Base-by-base conservation (phyloP, 1,140 invertebrate genomes). In the Ganaspis sp. region DNA sequence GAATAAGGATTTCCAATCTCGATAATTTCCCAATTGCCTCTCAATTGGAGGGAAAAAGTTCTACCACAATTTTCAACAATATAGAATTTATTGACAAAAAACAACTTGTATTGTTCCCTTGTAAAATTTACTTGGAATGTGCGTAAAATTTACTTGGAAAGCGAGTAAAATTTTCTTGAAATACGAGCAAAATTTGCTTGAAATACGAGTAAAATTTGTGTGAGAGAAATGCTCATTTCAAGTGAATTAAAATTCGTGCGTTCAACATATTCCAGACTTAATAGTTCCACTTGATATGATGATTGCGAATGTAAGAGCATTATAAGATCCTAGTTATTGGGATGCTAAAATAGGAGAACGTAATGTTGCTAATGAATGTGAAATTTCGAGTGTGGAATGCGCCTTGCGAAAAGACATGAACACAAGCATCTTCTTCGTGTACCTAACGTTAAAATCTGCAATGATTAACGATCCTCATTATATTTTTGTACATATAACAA, bases 401-500 rank as follows among this genome's bases (percentile, higher is more conserved):
- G 38, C 34, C 26, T 45, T 53, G 37, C 71, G 45, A 53, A 53
- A 45, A 77, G 72, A 75, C 49, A 79, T 72, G 42, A 81, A 72
- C 26, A 78, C 74, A 77, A 64, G 58, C 75, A 78, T 82, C 58
- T 45, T 78, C 29, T 70, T 85, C 77, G 78, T 76, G 79, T 87
- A 87, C 81, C 79, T 87, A 87, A 84, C 82, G 71, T 86, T 83
- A 79, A 87, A 85, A 78, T 84, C 80, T 87, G 83, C 83, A 89
- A 87, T 80, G 76, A 87, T 87, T 84, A 87, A 78, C 72, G 72
- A 86, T 87, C 86, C 81, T 88, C 85, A 87, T 88, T 87, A 89
- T 88, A 89, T 89, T 89, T 88, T 88, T 88, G 86, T 89, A 89
- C 84, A 89, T 88, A 80, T 76, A 76, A 72, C 75, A 86, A 86